Base-by-base conservation (phyloP, 2,888 invertebrate genomes). In the Drosophila parthenogenetica region DNA sequence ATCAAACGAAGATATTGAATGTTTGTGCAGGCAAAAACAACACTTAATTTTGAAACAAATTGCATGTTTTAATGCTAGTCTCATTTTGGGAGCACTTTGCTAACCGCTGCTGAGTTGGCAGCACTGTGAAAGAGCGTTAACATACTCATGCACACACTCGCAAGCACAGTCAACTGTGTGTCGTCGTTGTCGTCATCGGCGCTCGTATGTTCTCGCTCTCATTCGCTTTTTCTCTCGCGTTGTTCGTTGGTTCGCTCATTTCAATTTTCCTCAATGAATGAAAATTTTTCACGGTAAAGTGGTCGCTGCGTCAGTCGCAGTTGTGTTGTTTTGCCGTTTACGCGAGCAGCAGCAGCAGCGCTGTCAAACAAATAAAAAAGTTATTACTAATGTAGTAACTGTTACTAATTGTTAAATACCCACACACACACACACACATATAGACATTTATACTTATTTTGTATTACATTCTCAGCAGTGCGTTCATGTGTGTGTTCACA, bases 241-340 rank as follows among this genome's bases (percentile, higher is more conserved):
- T 54, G 63, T 42, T 58, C 58, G 48, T 49, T 66, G 61, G 58
- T 35, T 80, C 67, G 67, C 85, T 89, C 85, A 87, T 85, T 89
- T 89, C 70, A 87, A 87, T 87, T 87, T 87, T 87, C 86, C 85
- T 87, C 89, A 87, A 87, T 87, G 84, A 85, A 85, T 85, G 86
- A 86, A 86, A 87, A 86, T 80, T 87, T 77, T 86, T 89, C 87
- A 87, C 89, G 86, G 87, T 75, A 81, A 81, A 81, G 71, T 79
- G 65, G 54, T 66, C 67, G 66, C 73, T 67, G 55, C 59, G 64
- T 51, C 64, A 64, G 64, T 76, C 80, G 58, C 63, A 69, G 55
- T 79, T 64, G 67, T 61, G 65, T 77, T 68, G 73, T 62, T 76
- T 73, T 77, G 67, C 63, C 57, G 74, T 85, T 81, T 77, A 75